Evolutionary conservation across 2,113 vertebrate species (phyloP).

Genomic region (Sinosuthora webbiana): DNA sequence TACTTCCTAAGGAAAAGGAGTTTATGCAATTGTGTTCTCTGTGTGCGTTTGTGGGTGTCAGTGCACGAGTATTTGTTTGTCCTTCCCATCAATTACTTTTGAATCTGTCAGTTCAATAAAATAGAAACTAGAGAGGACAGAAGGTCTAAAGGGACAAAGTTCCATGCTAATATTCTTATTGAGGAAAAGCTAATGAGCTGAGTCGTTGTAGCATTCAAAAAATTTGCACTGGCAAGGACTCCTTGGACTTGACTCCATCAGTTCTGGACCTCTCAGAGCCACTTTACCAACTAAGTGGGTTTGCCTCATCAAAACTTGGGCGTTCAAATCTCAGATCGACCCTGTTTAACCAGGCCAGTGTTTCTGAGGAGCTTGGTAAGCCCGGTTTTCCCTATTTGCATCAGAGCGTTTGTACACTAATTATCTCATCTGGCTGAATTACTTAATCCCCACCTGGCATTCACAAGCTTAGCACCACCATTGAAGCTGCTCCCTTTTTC

Average conservation of each 20-base stretch:
- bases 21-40: neutral
- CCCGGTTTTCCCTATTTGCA: neutral
- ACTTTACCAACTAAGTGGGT: neutral
- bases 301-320: neutral
- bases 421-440: neutral
- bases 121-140: neutral
- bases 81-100: neutral
- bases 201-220: neutral
- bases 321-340: neutral
- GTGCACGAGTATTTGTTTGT: neutral
- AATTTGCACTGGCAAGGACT: neutral
- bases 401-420: fast-evolving
- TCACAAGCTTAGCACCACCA: neutral
- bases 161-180: neutral
- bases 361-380: neutral
- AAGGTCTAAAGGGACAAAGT: neutral
- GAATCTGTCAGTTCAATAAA: neutral
- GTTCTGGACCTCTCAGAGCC: neutral
- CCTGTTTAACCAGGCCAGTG: neutral
- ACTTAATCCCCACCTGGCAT: neutral
- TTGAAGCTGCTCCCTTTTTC: neutral
- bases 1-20: neutral
- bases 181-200: neutral
- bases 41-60: fast-evolving
- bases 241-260: neutral